These are phyloP conservation scores for Rhizomys pruinosus DNA, from an alignment of 2,113 vertebrate species.

Conservation along the genomic window DNA sequence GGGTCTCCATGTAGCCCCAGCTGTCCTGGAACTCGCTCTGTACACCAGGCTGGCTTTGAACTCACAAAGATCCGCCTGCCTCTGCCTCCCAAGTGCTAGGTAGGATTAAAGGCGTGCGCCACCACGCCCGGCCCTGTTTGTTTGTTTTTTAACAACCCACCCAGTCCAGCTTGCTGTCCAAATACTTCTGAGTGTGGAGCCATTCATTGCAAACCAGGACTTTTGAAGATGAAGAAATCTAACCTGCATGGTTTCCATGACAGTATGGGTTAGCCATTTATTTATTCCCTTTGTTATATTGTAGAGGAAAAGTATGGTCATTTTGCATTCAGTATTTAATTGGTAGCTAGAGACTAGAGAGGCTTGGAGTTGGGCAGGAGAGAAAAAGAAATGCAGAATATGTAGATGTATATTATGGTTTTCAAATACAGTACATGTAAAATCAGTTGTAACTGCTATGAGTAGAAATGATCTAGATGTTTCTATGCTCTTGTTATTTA, in stretches of 20 bases:
- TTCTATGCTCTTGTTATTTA: background rate
- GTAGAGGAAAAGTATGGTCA: no score
- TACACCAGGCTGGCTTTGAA: no score
- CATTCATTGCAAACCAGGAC: background rate
- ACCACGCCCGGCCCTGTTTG: no score
- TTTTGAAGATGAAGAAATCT: slow-evolving; percentile 23
- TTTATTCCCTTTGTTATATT: background rate
- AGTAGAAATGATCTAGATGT: background rate
- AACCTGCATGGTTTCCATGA: background rate
- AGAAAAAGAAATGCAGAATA: background rate
- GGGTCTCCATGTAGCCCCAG: no score
- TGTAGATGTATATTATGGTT: background rate
- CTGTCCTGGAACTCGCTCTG: no score
- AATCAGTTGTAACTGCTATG: background rate
- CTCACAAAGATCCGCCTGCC: no score
- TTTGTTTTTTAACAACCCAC: no score
- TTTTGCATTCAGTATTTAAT: background rate
- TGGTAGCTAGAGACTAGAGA: background rate
- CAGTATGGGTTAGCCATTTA: background rate
- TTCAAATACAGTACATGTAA: background rate
- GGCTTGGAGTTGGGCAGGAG: no score
- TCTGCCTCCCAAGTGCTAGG: no score
- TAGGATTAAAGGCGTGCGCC: no score
- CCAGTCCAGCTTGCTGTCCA: background rate
- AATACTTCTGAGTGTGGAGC: background rate